Base-by-base conservation (phyloP, 2,113 vertebrate species). In the Bufo gargarizans region DNA sequence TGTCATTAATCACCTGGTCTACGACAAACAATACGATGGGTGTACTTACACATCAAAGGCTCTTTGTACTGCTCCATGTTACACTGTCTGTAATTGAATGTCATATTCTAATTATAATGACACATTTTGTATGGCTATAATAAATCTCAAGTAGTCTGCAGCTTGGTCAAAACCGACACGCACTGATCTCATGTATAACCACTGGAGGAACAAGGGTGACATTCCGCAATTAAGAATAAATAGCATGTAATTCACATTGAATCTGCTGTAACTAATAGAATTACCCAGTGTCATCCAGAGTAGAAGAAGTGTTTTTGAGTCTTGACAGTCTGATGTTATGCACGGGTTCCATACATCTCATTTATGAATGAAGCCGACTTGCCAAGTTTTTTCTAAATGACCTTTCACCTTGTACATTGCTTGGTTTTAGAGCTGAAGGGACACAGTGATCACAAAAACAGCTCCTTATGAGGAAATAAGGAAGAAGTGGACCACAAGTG, bases 401-500 rank as follows among this genome's bases (percentile, higher is more conserved):
- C 81, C 87, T 45, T 88, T 77, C 56, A 77, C 59, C 81, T 53
- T 78, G 50, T 47, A n/a, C 17, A 10, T 69, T 67, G 63, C 63
- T 71, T 47, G 50, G 43, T 43, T 56, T 16, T 47, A 7, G 8
- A 63, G 58, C 80, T 83, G 58, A 22, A 49, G 76, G 79, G 79
- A 56, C 56, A 61, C n/a, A 53, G 56, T 83, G 20, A 88, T 76
- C 59, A 22, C 50, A 86, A 79, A 87, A 77, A 45, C 77, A 82
- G 10, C 12, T 17, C 65, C 84, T 87, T 65, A 55, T 84, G 89
- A 91, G 76, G 92, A 92, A 49, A 43, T 58, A 6, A 78, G 11
- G 14, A 92, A 89, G 65, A 33, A 63, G 92, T 85, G 65, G 89
- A 80, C 88, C 83, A 89, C 13, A 88, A 90, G 4, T 5, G 11